Percentiles rank a stretch among this genome's conserved stretches.
These are phyloP conservation scores for Hemibagrus wyckioides DNA, from an alignment of 2,113 vertebrate genomes.

Conservation along the genomic window DNA sequence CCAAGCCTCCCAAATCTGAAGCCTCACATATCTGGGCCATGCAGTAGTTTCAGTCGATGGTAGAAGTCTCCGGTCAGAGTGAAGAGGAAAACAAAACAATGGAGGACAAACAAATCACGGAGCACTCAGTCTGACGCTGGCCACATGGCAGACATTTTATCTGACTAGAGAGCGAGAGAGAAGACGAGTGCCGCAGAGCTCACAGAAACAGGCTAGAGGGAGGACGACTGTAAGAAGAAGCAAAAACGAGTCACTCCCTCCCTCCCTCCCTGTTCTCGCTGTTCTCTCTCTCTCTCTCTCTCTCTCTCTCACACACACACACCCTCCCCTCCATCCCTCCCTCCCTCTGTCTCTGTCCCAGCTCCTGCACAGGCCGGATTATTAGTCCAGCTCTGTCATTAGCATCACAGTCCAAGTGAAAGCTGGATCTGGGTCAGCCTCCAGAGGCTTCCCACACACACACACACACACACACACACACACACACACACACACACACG, in stretches of 20 bases:
- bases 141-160: slow-evolving; percentile 76
- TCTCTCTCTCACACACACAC: slow-evolving; percentile 28
- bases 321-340: neutral
- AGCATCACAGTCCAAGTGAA: slow-evolving; percentile 27
- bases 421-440: slow-evolving; percentile 53
- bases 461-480: slow-evolving; percentile 39
- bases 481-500: neutral
- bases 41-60: neutral
- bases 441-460: slow-evolving; percentile 65
- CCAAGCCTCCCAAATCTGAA: neutral
- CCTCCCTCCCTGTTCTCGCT: slow-evolving; percentile 33
- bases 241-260: slow-evolving; percentile 35
- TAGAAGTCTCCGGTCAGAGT: neutral
- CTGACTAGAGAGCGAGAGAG: slow-evolving; percentile 57
- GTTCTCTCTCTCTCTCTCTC: slow-evolving; percentile 21
- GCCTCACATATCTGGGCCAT: slow-evolving; percentile 16
- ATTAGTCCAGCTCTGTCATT: slow-evolving; percentile 44
- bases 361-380: slow-evolving; percentile 31
- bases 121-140: slow-evolving; percentile 46
- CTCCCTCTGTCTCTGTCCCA: slow-evolving; percentile 1
- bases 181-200: slow-evolving; percentile 53
- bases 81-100: neutral
- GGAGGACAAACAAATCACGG: slow-evolving; percentile 34
- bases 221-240: slow-evolving; percentile 47
- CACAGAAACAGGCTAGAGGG: slow-evolving; percentile 44